phyloP scores from a whole-genome alignment of 2,888 invertebrate genomes.

The Netelia melanura region DNA sequence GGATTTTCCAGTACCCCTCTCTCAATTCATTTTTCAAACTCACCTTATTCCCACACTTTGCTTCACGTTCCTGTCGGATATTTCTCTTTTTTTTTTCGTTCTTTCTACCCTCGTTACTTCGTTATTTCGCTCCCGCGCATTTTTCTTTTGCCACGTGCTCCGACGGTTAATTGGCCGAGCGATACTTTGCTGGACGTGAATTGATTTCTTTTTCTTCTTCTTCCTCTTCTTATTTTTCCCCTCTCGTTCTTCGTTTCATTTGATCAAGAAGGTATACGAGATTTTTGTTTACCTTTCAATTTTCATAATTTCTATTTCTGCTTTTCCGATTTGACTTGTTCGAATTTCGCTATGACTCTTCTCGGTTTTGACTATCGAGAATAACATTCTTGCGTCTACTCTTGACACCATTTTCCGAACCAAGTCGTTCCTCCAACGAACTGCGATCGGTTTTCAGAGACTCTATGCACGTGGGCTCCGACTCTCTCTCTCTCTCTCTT shows the following conservation, averaged over 20 bases:
- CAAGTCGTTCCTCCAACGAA: conserved; percentile 43
- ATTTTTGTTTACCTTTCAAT: neutral
- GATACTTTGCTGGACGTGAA: neutral
- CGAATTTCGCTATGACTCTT: conserved; percentile 9
- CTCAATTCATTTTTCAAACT: conserved; percentile 43
- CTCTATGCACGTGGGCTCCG: conserved; percentile 5
- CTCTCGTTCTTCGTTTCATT: too few relatives aligned
- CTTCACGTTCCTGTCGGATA: conserved; percentile 15
- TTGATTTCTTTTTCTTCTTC: neutral
- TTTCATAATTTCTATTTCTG: neutral
- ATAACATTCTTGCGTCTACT: neutral
- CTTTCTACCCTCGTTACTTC: neutral
- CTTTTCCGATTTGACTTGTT: neutral
- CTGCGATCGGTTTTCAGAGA: conserved; percentile 35
- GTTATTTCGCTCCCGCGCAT: neutral
- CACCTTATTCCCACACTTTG: conserved; percentile 16
- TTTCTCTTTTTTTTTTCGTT: neutral
- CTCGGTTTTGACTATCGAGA: conserved; percentile 22
- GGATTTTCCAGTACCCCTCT: conserved; percentile 69
- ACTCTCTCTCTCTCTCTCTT: conserved; percentile 15
- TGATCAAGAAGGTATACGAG: neutral
- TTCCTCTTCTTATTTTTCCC: neutral
- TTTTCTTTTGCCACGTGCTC: conserved; percentile 25
- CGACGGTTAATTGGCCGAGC: conserved; percentile 2
- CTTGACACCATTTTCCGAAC: conserved; percentile 32